phyloP scores from a whole-genome alignment of 2,113 vertebrate genomes.

The Phrynosoma platyrhinos region DNA sequence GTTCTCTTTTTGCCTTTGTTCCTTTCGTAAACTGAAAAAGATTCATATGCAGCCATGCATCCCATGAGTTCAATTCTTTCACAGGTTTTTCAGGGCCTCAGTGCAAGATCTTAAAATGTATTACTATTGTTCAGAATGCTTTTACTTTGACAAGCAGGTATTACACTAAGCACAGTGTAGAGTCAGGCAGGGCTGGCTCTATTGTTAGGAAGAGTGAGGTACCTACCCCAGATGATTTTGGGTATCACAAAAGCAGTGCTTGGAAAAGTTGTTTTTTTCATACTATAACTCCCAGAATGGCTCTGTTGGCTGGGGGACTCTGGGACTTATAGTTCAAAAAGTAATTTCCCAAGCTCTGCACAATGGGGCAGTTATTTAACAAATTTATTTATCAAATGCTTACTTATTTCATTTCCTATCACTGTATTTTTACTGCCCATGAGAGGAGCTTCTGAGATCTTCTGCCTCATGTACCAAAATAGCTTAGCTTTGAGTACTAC shows the following conservation, averaged over 20 bases:
- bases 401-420: neutral
- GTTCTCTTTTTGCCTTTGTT: neutral
- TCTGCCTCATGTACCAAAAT: neutral
- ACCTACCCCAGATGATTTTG: neutral
- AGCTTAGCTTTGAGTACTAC: neutral
- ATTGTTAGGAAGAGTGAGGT: neutral
- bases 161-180: neutral
- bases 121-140: neutral
- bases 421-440: neutral
- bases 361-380: too few species aligned
- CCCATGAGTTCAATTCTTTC: neutral
- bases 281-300: too few species aligned
- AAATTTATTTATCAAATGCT: neutral
- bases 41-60: neutral
- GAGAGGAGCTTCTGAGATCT: neutral
- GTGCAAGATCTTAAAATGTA: neutral
- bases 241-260: neutral
- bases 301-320: too few species aligned
- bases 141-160: neutral
- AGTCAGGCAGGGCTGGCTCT: neutral
- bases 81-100: neutral
- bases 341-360: too few species aligned
- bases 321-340: too few species aligned
- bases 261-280: too few species aligned
- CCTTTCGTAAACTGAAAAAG: neutral